Conservation (phyloP, 2,113 vertebrate species). For the Ammodytes marinus region DNA sequence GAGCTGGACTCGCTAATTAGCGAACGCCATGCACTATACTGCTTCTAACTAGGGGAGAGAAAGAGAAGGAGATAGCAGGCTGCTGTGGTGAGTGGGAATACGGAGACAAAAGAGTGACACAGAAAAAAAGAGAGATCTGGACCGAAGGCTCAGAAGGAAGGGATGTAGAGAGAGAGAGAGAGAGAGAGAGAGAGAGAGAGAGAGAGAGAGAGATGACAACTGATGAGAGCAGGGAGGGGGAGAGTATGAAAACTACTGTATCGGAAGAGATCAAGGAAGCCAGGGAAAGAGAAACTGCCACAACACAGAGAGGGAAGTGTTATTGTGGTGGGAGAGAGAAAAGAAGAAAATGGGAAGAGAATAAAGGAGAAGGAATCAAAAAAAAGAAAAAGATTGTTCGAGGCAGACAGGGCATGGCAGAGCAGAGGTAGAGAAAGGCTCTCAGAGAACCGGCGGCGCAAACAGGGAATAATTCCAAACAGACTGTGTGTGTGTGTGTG, state of each 20-base stretch:
- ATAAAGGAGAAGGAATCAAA: constrained; percentile 52
- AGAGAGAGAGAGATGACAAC: constrained; percentile 51
- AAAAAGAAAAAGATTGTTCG: constrained; percentile 60
- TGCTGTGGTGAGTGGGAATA: constrained; percentile 13
- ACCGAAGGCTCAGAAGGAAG: constrained; percentile 26
- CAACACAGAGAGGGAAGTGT: constrained; percentile 56
- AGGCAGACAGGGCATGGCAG: constrained; percentile 60
- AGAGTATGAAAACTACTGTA: constrained; percentile 51
- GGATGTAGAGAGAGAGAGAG: constrained; percentile 36
- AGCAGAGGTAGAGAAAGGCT: constrained; percentile 45
- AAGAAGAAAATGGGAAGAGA: constrained; percentile 41
- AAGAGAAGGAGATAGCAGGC: constrained; percentile 44
- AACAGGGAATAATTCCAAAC: constrained; percentile 67
- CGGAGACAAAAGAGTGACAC: constrained; percentile 1
- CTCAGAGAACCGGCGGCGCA: constrained; percentile 53
- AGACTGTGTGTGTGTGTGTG: constrained; percentile 45
- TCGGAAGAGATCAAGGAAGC: constrained; percentile 54
- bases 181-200: constrained; percentile 1
- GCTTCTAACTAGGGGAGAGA: constrained; percentile 68
- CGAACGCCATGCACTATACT: constrained; percentile 71
- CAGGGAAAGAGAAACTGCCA: constrained; percentile 48
- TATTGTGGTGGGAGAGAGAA: constrained; percentile 34
- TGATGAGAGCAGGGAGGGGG: constrained; percentile 56
- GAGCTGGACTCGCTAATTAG: constrained; percentile 84
- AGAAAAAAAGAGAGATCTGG: constrained; percentile 38